Conservation (phyloP, 2,797 vertebrate species). For the Glyptemys insculpta region DNA sequence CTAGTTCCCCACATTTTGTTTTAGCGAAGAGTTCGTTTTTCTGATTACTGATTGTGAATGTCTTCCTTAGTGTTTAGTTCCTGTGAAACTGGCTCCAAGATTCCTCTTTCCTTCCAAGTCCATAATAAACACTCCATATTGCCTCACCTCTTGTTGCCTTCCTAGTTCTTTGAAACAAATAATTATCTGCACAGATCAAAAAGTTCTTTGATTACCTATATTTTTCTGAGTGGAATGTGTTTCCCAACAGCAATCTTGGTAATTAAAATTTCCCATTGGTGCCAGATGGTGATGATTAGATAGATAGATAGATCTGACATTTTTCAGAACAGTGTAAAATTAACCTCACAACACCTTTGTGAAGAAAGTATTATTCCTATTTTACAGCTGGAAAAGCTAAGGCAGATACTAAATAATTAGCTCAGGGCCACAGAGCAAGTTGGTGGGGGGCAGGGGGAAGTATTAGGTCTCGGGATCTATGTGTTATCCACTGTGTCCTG, state of each 20-base stretch:
- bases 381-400: slow-evolving; percentile 48
- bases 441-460: neutral
- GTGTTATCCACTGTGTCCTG: accelerated
- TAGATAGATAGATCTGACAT: neutral
- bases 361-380: slow-evolving; percentile 34
- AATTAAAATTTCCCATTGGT: slow-evolving; percentile 69
- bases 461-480: neutral
- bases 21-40: neutral
- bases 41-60: neutral
- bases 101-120: slow-evolving; percentile 14
- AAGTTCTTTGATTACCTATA: slow-evolving; percentile 56
- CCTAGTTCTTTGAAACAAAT: slow-evolving; percentile 11
- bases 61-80: neutral
- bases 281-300: slow-evolving; percentile 61
- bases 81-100: neutral
- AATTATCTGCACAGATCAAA: slow-evolving; percentile 53
- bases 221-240: slow-evolving; percentile 66
- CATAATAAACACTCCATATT: slow-evolving; percentile 37
- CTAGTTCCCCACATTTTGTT: neutral
- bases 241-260: slow-evolving; percentile 68
- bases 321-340: slow-evolving; percentile 52
- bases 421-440: neutral
- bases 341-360: slow-evolving; percentile 46
- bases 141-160: slow-evolving; percentile 53
- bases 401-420: neutral